Base-by-base conservation (phyloP, 2,797 vertebrate genomes). In the Tapirus indicus region DNA sequence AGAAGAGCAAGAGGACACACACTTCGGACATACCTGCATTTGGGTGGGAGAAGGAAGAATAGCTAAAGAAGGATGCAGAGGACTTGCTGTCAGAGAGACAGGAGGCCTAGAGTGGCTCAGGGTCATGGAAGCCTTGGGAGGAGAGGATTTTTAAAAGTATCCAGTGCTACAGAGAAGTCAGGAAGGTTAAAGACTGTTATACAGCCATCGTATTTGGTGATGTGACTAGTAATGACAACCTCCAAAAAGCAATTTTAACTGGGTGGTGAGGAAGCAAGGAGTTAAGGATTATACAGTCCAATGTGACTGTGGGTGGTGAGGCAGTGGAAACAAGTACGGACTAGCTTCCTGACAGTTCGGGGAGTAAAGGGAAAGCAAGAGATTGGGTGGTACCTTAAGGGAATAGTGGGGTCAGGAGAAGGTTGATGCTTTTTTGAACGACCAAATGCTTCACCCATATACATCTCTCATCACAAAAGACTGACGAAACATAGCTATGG, bases 381-480 rank as follows among this genome's bases (percentile, higher is more conserved):
- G 32, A 52, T 85, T 54, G 94, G 91, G 87, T 85, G 95, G 75
- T 52, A 64, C 74, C 85, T 91, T 41, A 85, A 95, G 79, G 82
- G 74, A 93, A 79, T 6, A 88, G 71, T 23, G 93, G 72, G 94
- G 95, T 91, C 93, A 97, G 54, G 58, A 85, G 75, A 96, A 96
- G 87, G 96, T 94, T 95, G 88, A 18, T 95, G 66, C 54, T 88
- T 92, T 94, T 95, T 77, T 97, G 54, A 98, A 97, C 95, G 89
- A 82, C 87, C 80, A 82, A 95, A 96, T 75, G 88, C 47, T 97
- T 97, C 38, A 92, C 89, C 78, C 64, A 91, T 78, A 92, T 75
- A 79, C 77, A 86, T 95, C 95, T 95, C 77, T 97, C 93, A 93
- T 97, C 72, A 88, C 95, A 95, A 94, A 97, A 96, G 95, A 66